Conservation (phyloP, 2,113 vertebrate species). For the Oxygymnocypris stewartii region DNA sequence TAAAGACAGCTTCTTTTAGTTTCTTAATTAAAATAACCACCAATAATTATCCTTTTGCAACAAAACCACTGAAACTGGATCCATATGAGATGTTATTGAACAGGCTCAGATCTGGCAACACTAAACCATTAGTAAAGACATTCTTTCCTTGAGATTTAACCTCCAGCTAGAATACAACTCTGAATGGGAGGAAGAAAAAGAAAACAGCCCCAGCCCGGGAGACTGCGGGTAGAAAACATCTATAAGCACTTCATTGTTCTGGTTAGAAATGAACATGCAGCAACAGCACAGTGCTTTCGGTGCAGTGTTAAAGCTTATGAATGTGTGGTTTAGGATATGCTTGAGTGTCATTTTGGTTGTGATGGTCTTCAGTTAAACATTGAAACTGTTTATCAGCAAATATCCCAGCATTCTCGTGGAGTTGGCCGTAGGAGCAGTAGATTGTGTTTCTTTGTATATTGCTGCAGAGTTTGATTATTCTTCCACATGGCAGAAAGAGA, state of each 20-base stretch:
- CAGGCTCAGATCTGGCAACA: conserved; percentile 50
- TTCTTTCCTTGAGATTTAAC: conserved; percentile 29
- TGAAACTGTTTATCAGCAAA: background rate
- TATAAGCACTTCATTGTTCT: conserved; percentile 30
- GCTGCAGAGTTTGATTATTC: conserved; percentile 39
- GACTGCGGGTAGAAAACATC: conserved; percentile 7
- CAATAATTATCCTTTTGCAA: background rate
- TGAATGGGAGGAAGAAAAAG: conserved; percentile 30
- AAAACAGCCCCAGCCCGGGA: conserved; percentile 29
- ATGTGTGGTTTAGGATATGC: background rate
- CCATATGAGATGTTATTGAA: conserved; percentile 66
- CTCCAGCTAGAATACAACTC: conserved; percentile 25
- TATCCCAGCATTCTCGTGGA: conserved; percentile 18
- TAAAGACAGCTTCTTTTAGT: background rate
- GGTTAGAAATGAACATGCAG: conserved; percentile 27
- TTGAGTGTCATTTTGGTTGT: background rate
- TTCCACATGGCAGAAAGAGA: conserved; percentile 51
- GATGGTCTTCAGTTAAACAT: background rate
- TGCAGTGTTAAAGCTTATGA: background rate
- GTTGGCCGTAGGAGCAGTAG: background rate
- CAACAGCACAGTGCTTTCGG: background rate
- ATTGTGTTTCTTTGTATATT: conserved; percentile 42
- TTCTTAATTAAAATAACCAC: background rate
- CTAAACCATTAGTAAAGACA: conserved; percentile 35
- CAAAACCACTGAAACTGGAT: conserved; percentile 44